Base-by-base conservation (phyloP, 2,113 vertebrate species). In the Mus spicilegus region DNA sequence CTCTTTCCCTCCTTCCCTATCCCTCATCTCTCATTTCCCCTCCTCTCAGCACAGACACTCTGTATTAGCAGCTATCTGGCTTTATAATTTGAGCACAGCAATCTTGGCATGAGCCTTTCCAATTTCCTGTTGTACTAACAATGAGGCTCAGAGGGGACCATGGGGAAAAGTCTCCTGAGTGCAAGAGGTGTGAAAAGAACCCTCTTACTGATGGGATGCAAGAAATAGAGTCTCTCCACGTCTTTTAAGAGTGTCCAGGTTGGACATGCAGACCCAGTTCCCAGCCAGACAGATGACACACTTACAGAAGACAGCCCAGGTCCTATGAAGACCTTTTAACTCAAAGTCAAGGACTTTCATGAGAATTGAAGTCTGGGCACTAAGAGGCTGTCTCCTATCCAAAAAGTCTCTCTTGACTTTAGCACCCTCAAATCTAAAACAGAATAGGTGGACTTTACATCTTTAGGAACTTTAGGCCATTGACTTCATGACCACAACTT, bases 71-170 rank as follows among this genome's bases (percentile, higher is more conserved):
- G 84, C 54, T 92, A 9, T 70, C 77, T 69, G 63, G 69, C 78
- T 89, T 94, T 78, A 65, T 87, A 56, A 77, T 94, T 80, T 67
- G n/a, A 78, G 78, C 22, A 87, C n/a, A 72, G 61, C 36, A 77
- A 76, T 95, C 93, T 58, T 91, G 84, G 61, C 78, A 19, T 39
- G 39, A 93, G 33, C 54, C 46, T 56, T 90, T 95, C 70, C 54
- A 95, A 87, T 93, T 91, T 95, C 92, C 75, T 95, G 88, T 24
- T 76, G n/a, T 61, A 69, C 72, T 56, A 92, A 93, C 30, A 70
- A 90, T 51, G 73, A 91, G 19, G 22, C 51, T 88, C 90, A 76
- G 26, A 93, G 67, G 42, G 63, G 22, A 87, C 14, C 2, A 67
- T 0, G 26, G 61, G 24, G 33, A 65, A 78, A 81, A 82, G 8